phyloP scores from a whole-genome alignment of 2,113 vertebrate species.

The Pelecanus crispus region DNA sequence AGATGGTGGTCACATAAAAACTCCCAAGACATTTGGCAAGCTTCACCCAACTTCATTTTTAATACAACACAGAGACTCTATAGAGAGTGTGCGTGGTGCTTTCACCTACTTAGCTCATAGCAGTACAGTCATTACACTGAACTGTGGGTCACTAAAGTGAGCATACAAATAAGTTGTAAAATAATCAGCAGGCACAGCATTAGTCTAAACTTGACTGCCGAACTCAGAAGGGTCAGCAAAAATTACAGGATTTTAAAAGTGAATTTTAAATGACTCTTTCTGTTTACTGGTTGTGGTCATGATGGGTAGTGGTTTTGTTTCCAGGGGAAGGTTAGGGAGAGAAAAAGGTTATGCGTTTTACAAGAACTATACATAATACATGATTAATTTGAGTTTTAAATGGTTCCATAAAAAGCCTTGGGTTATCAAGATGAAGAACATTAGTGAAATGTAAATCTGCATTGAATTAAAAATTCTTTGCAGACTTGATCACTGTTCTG shows the following conservation, averaged over 20 bases:
- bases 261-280: background rate
- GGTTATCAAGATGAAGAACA: background rate
- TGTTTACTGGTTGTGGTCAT: background rate
- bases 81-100: background rate
- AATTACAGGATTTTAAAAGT: background rate
- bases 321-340: background rate
- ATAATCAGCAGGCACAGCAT: background rate
- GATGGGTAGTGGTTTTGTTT: background rate
- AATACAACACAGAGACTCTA: background rate
- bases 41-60: background rate
- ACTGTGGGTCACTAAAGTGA: background rate
- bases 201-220: background rate
- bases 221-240: background rate
- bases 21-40: background rate
- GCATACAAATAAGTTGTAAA: background rate
- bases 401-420: background rate
- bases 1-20: background rate
- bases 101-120: background rate
- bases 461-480: background rate
- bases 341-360: background rate
- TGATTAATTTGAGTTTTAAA: background rate
- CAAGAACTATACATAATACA: background rate
- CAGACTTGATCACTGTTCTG: background rate
- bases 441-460: background rate
- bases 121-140: background rate